phyloP scores from a whole-genome alignment of 2,888 invertebrate genomes.

The Lamellibrachia satsuma region DNA sequence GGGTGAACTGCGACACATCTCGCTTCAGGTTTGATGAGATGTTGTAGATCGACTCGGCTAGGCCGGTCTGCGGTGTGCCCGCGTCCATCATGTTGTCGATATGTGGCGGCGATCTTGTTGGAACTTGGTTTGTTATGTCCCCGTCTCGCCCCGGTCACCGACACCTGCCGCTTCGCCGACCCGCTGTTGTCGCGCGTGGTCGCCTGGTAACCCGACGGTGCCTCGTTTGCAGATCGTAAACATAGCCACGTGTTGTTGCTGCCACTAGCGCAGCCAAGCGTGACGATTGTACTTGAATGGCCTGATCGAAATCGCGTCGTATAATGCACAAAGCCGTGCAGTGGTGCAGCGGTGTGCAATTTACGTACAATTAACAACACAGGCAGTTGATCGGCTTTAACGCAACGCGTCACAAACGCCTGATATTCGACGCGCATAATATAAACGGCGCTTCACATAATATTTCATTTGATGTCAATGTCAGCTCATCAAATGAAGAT shows the following conservation, averaged over 20 bases:
- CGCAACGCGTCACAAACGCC: background rate
- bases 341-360: background rate
- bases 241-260: background rate
- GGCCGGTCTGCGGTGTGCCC: background rate
- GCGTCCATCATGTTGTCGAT: constrained; percentile 10
- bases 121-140: background rate
- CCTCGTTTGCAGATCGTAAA: constrained; percentile 17
- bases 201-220: background rate
- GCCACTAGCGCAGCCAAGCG: background rate
- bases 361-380: background rate
- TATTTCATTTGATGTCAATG: background rate
- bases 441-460: background rate
- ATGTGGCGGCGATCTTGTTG: background rate
- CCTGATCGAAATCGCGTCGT: background rate
- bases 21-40: constrained; percentile 28
- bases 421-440: background rate
- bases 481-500: background rate
- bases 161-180: background rate
- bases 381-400: background rate
- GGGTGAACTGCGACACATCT: constrained; percentile 29
- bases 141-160: constrained; percentile 17
- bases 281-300: background rate
- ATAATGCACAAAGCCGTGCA: background rate
- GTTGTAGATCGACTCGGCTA: background rate
- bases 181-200: background rate